Evolutionary conservation across 2,113 vertebrate species (phyloP), one percentile per base, ranked within the genome.

Genomic region (Clarias magur): DNA sequence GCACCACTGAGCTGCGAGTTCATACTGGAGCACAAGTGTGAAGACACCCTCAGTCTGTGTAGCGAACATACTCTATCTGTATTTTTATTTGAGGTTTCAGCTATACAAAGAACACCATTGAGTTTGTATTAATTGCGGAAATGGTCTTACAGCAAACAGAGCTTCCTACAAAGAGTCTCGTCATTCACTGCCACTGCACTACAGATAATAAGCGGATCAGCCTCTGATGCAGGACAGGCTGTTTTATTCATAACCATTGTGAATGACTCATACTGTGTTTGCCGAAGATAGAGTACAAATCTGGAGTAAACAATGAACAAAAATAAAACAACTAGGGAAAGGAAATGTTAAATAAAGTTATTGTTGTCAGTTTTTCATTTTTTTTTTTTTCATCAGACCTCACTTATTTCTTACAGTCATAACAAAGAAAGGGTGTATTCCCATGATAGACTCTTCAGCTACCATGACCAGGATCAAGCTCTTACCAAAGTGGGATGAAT

Each of bases 81-180:
- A 27, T 54, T 76, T 86, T 89, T 82, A 84, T 84, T 85, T 86
- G 30, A 10, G 75, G 56, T 76, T 82, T 57, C 38, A 82, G 82
- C 59, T 81, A 25, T 4, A 16, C 83, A 73, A 59, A 80, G 63
- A 80, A 86, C 54, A 56, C 76, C 56, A 79, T 70, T 86, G 78
- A 86, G 63, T 70, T 57, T 59, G 63, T 80, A 80, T n/a, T 67
- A 59, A 85, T 62, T 79, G 73, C 53, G 73, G 67, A 70, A 67
- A 86, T 53, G 65, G 76, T 80, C 62, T 70, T 86, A 67, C 54
- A 80, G 30, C 76, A 80, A 67, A 57, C 30, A 59, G 67, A 84
- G 53, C 75, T 79, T 56, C 75, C 75, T 79, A 79, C 75, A 79
- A 79, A 59, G 82, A 84, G 53, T 73, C 67, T 68, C 30, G 13